Conservation (phyloP, 2,888 invertebrate species). For the Aquatica leii region DNA sequence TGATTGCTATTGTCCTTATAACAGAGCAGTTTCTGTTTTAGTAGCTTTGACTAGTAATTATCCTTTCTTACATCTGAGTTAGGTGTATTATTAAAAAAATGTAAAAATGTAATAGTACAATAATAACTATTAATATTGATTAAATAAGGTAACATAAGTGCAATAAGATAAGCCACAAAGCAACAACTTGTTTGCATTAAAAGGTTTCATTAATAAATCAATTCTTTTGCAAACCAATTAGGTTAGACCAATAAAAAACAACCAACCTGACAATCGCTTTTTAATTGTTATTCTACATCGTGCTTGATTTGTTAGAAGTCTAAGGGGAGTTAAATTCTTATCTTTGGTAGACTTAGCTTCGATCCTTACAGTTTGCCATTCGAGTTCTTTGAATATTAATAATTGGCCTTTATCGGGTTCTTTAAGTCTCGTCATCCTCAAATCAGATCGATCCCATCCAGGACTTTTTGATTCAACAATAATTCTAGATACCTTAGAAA, state of each 20-base stretch:
- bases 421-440: constrained; percentile 90
- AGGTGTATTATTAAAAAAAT: too few relatives aligned
- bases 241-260: background rate
- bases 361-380: constrained; percentile 96
- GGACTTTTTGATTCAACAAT: constrained; percentile 94
- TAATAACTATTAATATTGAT: too few relatives aligned
- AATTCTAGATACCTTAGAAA: constrained; percentile 85
- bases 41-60: too few relatives aligned
- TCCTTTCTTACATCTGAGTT: too few relatives aligned
- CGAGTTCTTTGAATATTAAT: constrained; percentile 95
- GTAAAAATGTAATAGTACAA: too few relatives aligned
- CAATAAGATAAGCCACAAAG: too few relatives aligned
- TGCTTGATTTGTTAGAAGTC: constrained; percentile 93
- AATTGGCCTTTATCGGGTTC: constrained; percentile 88
- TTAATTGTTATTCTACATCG: constrained; percentile 95
- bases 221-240: too few relatives aligned
- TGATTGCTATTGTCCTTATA: too few relatives aligned
- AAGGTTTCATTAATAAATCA: too few relatives aligned
- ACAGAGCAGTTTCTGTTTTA: too few relatives aligned
- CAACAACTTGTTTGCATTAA: too few relatives aligned
- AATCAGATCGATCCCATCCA: constrained; percentile 85
- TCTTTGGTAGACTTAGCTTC: constrained; percentile 89
- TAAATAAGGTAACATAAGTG: too few relatives aligned
- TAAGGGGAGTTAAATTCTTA: constrained; percentile 82
- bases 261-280: constrained; percentile 80